Evolutionary conservation across 2,797 vertebrate genomes (phyloP).

Genomic region (Hybognathus amarus): DNA sequence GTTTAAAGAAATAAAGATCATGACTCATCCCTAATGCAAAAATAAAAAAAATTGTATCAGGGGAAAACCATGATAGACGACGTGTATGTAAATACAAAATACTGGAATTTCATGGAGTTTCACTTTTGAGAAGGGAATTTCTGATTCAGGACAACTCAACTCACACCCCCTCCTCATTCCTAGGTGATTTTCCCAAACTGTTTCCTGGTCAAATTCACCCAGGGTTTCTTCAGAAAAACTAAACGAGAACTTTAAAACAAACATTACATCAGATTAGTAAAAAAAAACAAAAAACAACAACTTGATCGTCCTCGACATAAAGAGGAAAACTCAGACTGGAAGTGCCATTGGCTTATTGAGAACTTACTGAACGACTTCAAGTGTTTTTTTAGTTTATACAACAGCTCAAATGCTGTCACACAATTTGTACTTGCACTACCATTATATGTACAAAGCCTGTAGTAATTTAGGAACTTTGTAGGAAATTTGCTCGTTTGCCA

Average conservation of each 20-base stretch:
- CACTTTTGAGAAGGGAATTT: not conserved
- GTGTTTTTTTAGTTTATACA: not conserved
- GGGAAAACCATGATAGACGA: not conserved
- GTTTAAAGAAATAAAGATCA: not conserved
- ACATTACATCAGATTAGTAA: not conserved
- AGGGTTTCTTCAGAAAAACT: not conserved
- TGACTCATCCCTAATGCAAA: not conserved
- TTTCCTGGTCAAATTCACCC: not conserved
- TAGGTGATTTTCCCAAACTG: constrained; percentile 10
- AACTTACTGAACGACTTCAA: not conserved
- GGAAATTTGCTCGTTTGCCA: not conserved
- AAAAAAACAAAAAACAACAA: not conserved
- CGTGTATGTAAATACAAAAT: not conserved
- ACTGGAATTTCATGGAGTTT: not conserved
- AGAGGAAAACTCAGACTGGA: not conserved
- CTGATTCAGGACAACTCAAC: not conserved
- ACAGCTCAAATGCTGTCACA: not conserved
- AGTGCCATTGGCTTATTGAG: not conserved
- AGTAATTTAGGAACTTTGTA: not conserved
- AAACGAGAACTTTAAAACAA: not conserved
- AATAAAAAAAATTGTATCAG: not conserved
- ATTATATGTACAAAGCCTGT: not conserved
- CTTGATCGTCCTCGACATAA: not conserved
- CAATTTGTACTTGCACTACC: not conserved
- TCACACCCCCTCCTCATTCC: not conserved